Evolutionary conservation across 2,888 invertebrate species (phyloP).

Genomic region (Thymelicus lineola): DNA sequence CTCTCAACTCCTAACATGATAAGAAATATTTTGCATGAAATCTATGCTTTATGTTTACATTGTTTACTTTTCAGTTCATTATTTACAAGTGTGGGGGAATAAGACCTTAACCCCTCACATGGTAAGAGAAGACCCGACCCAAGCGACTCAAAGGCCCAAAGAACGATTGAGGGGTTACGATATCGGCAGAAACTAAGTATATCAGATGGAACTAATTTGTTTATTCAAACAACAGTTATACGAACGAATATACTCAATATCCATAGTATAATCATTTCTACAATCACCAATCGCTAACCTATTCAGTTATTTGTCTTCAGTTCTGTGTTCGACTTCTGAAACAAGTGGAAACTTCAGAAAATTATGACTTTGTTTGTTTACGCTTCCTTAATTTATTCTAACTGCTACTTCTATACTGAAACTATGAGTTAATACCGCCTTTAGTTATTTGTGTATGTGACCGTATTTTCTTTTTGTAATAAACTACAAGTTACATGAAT

Average conservation of each 20-base stretch:
- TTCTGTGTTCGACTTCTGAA: conserved; percentile 5
- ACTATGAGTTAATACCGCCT: conserved; percentile 2
- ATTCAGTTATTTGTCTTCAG: conserved; percentile 11
- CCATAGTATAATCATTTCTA: background rate
- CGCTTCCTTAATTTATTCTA: conserved; percentile 23
- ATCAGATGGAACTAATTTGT: too few relatives aligned
- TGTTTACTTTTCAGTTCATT: too few relatives aligned
- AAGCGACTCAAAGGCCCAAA: too few relatives aligned
- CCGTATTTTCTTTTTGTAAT: background rate
- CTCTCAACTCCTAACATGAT: too few relatives aligned
- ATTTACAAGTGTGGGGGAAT: too few relatives aligned
- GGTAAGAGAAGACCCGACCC: too few relatives aligned
- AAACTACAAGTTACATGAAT: background rate
- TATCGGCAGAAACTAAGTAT: too few relatives aligned
- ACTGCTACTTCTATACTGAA: conserved; percentile 16
- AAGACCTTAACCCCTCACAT: too few relatives aligned
- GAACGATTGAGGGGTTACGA: too few relatives aligned
- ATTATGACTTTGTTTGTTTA: conserved; percentile 18
- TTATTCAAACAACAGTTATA: too few relatives aligned
- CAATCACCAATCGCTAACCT: background rate
- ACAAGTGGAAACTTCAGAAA: conserved; percentile 11
- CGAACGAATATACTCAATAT: background rate
- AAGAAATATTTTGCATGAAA: too few relatives aligned
- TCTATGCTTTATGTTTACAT: too few relatives aligned
- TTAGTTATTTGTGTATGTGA: background rate